Percentiles rank a stretch among this genome's conserved stretches.
Evolutionary conservation across 2,797 vertebrate species (phyloP).

Genomic region (Dermochelys coriacea): DNA sequence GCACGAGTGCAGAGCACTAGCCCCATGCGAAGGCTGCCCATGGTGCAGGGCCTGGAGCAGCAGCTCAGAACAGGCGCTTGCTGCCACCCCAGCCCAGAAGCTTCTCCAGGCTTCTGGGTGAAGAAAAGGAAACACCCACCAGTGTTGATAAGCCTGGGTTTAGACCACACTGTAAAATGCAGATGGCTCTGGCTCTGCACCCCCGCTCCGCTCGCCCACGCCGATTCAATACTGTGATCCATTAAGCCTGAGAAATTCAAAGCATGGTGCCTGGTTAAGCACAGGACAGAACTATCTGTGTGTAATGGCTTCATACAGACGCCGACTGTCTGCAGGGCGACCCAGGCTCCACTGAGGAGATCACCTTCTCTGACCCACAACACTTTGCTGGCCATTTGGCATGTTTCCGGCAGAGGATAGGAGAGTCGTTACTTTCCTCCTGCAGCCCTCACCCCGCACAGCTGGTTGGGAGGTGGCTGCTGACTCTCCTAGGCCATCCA

Average conservation of each 20-base stretch:
- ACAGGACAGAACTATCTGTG: neutral
- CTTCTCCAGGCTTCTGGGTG: neutral
- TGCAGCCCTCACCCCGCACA: no score
- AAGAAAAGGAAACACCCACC: neutral
- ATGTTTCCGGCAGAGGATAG: neutral
- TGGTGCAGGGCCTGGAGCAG: rapidly evolving
- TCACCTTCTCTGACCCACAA: neutral
- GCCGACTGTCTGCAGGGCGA: neutral
- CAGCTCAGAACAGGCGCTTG: neutral
- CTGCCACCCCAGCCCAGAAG: no score
- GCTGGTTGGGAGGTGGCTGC: neutral
- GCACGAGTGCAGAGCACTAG: neutral
- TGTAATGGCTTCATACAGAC: neutral
- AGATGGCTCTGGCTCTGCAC: neutral
- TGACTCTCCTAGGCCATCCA: neutral
- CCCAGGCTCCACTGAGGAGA: neutral
- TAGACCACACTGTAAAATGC: neutral
- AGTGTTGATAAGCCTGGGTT: no score
- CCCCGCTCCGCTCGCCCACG: rapidly evolving
- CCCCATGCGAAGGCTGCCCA: neutral
- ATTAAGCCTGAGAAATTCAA: rapidly evolving
- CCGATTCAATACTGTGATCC: neutral
- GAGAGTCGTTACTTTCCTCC: neutral
- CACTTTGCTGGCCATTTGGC: neutral
- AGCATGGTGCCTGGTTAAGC: rapidly evolving